phyloP scores from a whole-genome alignment of 2,888 invertebrate species.

The Ferdinandea cuprea region DNA sequence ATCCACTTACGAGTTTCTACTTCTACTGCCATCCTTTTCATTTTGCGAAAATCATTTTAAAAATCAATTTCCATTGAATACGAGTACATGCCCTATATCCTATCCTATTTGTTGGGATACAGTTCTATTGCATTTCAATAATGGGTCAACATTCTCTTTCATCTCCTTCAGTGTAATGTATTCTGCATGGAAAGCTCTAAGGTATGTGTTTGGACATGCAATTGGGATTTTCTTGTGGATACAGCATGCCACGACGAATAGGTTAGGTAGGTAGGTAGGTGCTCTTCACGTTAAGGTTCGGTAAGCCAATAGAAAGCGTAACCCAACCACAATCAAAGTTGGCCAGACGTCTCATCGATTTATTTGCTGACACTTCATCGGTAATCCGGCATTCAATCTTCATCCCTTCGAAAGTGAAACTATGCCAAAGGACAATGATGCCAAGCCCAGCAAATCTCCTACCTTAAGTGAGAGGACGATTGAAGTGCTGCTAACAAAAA shows the following conservation, averaged over 20 bases:
- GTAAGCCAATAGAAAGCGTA: constrained; percentile 16
- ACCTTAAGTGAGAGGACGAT: too few relatives aligned
- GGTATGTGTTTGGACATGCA: background rate
- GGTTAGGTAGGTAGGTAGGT: too few relatives aligned
- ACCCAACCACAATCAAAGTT: constrained; percentile 26
- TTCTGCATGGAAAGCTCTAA: background rate
- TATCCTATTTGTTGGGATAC: background rate
- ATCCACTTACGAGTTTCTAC: too few relatives aligned
- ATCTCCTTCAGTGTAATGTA: background rate
- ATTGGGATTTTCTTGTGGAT: background rate
- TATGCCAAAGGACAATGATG: background rate
- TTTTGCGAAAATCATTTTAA: too few relatives aligned
- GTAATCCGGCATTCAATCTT: constrained; percentile 37
- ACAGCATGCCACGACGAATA: background rate
- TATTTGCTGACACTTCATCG: constrained; percentile 44
- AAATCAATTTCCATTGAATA: too few relatives aligned
- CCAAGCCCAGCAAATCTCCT: background rate
- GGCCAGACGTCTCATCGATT: constrained; percentile 38
- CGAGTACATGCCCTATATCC: background rate
- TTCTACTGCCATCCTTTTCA: too few relatives aligned
- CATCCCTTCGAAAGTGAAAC: background rate
- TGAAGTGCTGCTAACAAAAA: background rate
- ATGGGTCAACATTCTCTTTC: background rate
- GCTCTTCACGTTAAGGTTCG: background rate
- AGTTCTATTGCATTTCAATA: background rate